Conservation (phyloP, 2,888 invertebrate genomes). For the Thumatha senex region DNA sequence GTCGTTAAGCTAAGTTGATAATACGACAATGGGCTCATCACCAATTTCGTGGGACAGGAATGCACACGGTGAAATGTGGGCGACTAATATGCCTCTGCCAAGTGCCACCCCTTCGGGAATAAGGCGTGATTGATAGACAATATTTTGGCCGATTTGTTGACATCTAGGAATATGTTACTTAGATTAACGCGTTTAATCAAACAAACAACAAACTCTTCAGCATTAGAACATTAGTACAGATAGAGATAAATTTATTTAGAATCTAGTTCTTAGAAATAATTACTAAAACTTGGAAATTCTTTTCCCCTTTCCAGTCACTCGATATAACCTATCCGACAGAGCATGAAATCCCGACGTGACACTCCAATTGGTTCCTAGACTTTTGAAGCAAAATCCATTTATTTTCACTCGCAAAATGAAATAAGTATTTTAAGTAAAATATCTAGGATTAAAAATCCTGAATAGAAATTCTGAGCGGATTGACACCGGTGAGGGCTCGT, state of each 20-base stretch:
- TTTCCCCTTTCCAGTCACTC: neutral
- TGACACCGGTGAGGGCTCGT: conserved; percentile 11
- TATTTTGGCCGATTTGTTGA: no score
- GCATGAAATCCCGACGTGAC: conserved; percentile 20
- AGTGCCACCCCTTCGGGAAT: no score
- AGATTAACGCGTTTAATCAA: no score
- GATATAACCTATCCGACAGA: neutral
- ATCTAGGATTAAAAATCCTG: conserved; percentile 30
- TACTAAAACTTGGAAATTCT: neutral
- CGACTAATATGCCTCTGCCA: no score
- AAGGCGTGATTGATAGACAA: no score
- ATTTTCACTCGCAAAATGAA: conserved; percentile 24
- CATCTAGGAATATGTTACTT: no score
- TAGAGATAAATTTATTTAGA: neutral
- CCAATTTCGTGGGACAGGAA: no score
- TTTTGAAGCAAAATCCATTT: conserved; percentile 37
- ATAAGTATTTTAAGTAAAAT: conserved; percentile 28
- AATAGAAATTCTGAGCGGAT: conserved; percentile 2
- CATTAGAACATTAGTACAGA: neutral
- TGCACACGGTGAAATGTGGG: no score
- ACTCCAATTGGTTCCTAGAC: conserved; percentile 28
- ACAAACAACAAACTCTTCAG: neutral
- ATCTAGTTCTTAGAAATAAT: neutral
- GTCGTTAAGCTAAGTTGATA: no score
- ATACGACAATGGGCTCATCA: no score